phyloP scores from a whole-genome alignment of 2,888 invertebrate genomes.

The Nemotelus pantherinus region DNA sequence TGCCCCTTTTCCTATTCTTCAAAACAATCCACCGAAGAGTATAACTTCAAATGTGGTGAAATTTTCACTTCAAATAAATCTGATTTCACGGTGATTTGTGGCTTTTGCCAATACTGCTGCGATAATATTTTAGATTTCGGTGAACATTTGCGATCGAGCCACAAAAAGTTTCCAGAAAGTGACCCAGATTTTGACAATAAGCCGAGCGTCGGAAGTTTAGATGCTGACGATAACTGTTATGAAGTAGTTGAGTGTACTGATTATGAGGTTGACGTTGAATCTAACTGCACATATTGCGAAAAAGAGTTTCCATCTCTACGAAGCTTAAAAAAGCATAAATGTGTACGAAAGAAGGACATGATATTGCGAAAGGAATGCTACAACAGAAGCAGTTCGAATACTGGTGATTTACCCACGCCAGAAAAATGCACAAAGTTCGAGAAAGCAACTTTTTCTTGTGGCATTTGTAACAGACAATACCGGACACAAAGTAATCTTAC shows the following conservation, averaged over 20 bases:
- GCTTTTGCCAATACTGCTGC: conserved; percentile 36
- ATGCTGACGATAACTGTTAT: background rate
- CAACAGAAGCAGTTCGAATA: too few relatives aligned
- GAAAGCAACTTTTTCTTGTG: background rate
- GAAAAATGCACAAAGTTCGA: too few relatives aligned
- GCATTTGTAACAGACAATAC: background rate
- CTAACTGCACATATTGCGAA: background rate
- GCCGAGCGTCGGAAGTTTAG: background rate
- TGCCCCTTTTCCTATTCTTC: too few relatives aligned
- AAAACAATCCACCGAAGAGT: background rate
- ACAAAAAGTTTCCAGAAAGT: background rate
- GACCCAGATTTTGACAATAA: background rate
- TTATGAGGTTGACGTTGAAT: too few relatives aligned
- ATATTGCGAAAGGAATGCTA: too few relatives aligned
- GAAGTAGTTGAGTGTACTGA: too few relatives aligned
- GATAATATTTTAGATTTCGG: conserved; percentile 29
- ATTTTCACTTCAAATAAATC: conserved; percentile 40
- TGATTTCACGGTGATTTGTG: conserved; percentile 41
- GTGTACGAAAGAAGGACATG: background rate
- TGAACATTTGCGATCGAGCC: conserved; percentile 36
- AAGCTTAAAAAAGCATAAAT: background rate
- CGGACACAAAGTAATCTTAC: background rate
- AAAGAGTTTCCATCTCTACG: background rate
- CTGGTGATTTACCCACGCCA: too few relatives aligned
- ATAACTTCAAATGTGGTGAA: conserved; percentile 47